These are phyloP conservation scores for Clavelina lepadiformis DNA, from an alignment of 23 tunicate species.

Conservation along the genomic window DNA sequence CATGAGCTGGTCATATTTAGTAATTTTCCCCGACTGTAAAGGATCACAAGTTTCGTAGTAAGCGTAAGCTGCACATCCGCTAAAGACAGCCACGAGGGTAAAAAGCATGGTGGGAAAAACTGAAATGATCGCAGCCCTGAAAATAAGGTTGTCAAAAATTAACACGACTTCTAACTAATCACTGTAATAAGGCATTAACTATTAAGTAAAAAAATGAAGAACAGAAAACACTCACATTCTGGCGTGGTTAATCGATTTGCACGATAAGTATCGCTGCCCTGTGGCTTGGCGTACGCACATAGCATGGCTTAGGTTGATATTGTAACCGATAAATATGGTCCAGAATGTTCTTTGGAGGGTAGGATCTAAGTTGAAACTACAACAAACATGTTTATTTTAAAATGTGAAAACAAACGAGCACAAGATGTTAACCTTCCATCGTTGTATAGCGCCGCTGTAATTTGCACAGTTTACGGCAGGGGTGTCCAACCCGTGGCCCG, in stretches of 20 bases:
- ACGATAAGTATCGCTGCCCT: constrained; percentile 29
- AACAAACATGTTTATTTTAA: background rate
- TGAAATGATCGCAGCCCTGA: constrained; percentile 29
- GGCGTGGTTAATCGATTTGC: constrained; percentile 25
- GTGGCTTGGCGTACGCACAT: background rate
- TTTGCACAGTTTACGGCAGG: too few species aligned
- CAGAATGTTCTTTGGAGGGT: constrained; percentile 6
- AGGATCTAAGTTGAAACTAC: background rate
- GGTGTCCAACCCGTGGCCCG: too few species aligned
- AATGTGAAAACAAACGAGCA: background rate
- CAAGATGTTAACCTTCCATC: background rate
- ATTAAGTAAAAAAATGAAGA: too few species aligned
- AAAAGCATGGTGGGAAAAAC: constrained; percentile 12
- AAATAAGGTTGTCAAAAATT: background rate
- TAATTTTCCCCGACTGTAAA: constrained; percentile 18
- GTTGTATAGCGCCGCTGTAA: too few species aligned
- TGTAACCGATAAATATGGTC: background rate
- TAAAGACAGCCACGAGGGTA: constrained; percentile 16
- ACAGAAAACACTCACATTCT: constrained; percentile 31
- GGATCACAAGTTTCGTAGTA: constrained; percentile 67
- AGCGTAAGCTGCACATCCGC: constrained; percentile 51
- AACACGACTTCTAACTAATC: background rate
- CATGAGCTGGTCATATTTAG: constrained; percentile 47
- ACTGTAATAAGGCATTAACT: too few species aligned
- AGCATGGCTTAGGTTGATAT: background rate